These are phyloP conservation scores for Rhopalosiphum nymphaeae DNA, from an alignment of 2,888 invertebrate genomes.

Conservation along the genomic window DNA sequence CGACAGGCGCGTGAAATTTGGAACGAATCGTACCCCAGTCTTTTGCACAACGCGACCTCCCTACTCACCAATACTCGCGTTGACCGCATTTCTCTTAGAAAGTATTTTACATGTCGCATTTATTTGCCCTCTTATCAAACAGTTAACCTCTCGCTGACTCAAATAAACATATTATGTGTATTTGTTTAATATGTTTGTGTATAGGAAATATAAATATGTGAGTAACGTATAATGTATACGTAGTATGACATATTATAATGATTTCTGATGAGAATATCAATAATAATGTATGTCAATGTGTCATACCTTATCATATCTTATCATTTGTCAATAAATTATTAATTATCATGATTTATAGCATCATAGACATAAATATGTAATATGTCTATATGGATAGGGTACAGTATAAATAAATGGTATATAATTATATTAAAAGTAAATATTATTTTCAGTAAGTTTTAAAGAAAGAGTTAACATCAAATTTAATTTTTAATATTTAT, in stretches of 20 bases:
- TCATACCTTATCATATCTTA: background rate
- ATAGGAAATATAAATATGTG: background rate
- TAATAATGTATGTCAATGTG: background rate
- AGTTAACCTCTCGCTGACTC: conserved; percentile 52
- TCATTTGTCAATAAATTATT: background rate
- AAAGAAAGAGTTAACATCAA: background rate
- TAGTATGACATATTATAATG: background rate
- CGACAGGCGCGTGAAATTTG: conserved; percentile 65
- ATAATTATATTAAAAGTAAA: background rate
- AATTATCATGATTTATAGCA: background rate
- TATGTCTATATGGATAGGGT: background rate
- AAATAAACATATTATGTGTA: conserved; percentile 38
- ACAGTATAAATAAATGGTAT: background rate
- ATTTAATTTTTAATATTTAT: background rate
- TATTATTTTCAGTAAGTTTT: background rate
- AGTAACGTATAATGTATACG: background rate
- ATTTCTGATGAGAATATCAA: conserved; percentile 21
- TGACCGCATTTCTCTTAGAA: conserved; percentile 65
- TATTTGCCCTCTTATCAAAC: conserved; percentile 64
- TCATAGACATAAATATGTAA: background rate
- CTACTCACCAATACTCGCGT: conserved; percentile 55
- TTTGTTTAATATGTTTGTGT: conserved; percentile 39
- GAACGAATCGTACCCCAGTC: conserved; percentile 63
- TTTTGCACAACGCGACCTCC: conserved; percentile 64
- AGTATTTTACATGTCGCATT: conserved; percentile 64